Evolutionary conservation across 2,797 vertebrate genomes (phyloP).

Genomic region (Eulemur mongoz): DNA sequence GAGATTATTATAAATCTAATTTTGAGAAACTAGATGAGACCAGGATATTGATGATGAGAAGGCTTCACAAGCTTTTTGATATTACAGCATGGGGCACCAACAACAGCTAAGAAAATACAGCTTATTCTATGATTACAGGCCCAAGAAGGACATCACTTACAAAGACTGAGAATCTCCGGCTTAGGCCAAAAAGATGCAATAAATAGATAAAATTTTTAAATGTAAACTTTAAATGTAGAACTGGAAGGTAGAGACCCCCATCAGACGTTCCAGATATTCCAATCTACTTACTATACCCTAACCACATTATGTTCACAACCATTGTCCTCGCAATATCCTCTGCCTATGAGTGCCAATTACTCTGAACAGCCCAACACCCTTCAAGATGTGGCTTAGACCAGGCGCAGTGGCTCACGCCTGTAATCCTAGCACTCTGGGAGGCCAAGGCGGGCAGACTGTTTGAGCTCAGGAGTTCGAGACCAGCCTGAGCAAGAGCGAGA

Average conservation of each 20-base stretch:
- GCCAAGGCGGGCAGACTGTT: too few relatives aligned
- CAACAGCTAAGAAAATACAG: not conserved
- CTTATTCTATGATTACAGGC: not conserved
- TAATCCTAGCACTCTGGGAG: too few relatives aligned
- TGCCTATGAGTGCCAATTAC: not conserved
- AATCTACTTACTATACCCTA: not conserved
- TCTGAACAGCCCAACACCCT: not conserved
- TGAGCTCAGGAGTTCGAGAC: too few relatives aligned
- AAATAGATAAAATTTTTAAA: not conserved
- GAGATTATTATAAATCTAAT: not conserved
- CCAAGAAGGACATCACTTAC: not conserved
- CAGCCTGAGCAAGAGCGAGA: too few relatives aligned
- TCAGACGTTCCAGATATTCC: not conserved
- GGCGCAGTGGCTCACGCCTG: too few relatives aligned
- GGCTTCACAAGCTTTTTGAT: not conserved
- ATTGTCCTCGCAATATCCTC: not conserved
- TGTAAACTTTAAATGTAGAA: not conserved
- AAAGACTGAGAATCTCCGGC: not conserved
- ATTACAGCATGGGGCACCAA: not conserved
- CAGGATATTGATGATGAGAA: not conserved
- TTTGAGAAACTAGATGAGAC: conserved; percentile 2
- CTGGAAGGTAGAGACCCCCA: not conserved
- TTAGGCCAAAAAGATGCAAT: not conserved
- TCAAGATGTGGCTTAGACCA: not conserved
- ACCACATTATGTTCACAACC: not conserved